Evolutionary conservation across 1,140 invertebrate species (phyloP).

Genomic region (Phthorimaea operculella): DNA sequence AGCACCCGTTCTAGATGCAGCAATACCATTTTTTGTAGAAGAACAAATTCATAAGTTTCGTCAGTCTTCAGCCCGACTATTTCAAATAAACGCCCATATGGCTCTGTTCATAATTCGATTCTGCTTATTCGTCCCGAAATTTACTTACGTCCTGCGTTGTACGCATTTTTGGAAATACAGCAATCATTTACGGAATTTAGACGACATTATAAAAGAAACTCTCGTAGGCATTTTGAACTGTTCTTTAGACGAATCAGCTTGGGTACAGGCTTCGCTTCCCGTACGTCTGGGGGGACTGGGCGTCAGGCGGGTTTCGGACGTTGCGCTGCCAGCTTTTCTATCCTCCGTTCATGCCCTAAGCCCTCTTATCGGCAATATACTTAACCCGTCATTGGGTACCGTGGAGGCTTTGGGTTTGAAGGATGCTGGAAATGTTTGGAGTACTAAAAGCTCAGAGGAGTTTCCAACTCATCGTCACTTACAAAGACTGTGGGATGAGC

Average conservation of each 20-base stretch:
- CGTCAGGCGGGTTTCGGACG: not conserved
- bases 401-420: not conserved
- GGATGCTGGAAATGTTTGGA: not conserved
- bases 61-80: not conserved
- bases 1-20: not conserved
- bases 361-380: not conserved
- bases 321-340: not conserved
- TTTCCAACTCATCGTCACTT: too few relatives aligned
- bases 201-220: not conserved
- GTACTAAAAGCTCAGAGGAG: too few relatives aligned
- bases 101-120: constrained; percentile 2
- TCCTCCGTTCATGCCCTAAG: not conserved
- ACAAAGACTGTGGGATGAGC: too few relatives aligned
- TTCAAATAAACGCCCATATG: constrained; percentile 6
- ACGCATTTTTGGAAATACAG: constrained; percentile 5
- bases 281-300: not conserved
- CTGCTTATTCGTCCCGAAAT: constrained; percentile 9
- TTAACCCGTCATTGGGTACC: not conserved
- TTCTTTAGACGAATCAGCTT: not conserved
- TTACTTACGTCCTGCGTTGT: constrained; percentile 6
- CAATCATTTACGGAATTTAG: not conserved
- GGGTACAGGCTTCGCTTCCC: not conserved
- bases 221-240: not conserved
- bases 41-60: not conserved
- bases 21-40: not conserved